Evolutionary conservation across 2,888 invertebrate genomes (phyloP), one percentile per base, ranked within the genome.

Genomic region (Oscheius myriophilus): DNA sequence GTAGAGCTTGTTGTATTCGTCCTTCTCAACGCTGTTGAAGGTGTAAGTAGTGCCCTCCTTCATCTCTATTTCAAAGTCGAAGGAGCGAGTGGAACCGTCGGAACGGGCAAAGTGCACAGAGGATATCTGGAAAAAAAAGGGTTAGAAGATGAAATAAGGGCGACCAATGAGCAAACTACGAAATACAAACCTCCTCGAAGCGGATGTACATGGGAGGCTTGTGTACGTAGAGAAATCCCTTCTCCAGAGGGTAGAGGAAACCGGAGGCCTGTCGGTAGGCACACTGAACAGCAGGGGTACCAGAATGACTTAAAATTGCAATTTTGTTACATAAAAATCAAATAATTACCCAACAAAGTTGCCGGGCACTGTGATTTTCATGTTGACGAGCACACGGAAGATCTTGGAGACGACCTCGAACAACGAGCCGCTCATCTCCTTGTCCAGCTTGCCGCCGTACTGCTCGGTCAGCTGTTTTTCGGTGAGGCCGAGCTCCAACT

Each of bases 191-290:
- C 67, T 98, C 98, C 86, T 98, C 98, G 87, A 96, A 97, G 2
- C 96, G 91, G 71, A 98, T 94, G 86, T 97, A 96, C 71, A 98
- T 91, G 0, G 98, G 96, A 0, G 98, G 98, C 87, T 98, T 98
- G 88, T 97, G 96, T 1, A 98, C 94, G 87, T 95, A 98, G 81
- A 98, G 96, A 87, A 98, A 96, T 12, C 98, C 86, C 83, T 96
- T 91, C 88, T 98, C 98, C 52, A 99, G 88, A 0, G 98, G 98
- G 89, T 98, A 99, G 58, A 99, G 89, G 86, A 94, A 93, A 0
- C 98, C 98, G 0, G 96, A 96, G 0, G 96, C 94, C 11, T 97
- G 96, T 88, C 96, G 96, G 89, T 95, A 96, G 0, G 97, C 96
- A 87, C 97, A 98, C 0, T 95, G 95, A 93, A 1, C 93, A 92